Evolutionary conservation across 2,888 invertebrate genomes (phyloP).

Genomic region (Eristalinus aeneus): DNA sequence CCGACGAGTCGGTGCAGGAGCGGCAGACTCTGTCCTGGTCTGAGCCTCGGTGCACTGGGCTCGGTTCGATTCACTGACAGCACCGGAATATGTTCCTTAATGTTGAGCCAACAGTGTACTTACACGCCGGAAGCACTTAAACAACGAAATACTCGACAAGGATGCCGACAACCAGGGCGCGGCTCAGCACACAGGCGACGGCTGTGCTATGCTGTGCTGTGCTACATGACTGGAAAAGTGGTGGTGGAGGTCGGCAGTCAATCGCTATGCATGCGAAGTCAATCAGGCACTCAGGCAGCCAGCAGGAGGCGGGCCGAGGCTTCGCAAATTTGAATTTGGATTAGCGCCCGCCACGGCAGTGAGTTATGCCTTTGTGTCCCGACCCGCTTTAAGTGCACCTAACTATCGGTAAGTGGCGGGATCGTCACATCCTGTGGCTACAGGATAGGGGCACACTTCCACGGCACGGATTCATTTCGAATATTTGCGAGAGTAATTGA

Average conservation of each 20-base stretch:
- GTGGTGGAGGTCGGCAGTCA: slow-evolving; percentile 27
- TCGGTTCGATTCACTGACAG: slow-evolving; percentile 55
- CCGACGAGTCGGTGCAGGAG: not conserved
- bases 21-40: not conserved
- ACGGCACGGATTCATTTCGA: slow-evolving; percentile 41
- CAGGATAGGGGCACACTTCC: not conserved
- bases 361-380: slow-evolving; percentile 57
- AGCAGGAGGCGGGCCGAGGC: slow-evolving; percentile 12
- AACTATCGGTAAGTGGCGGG: slow-evolving; percentile 54
- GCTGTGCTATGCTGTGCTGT: not conserved
- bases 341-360: slow-evolving; percentile 58
- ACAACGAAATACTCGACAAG: slow-evolving; percentile 63
- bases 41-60: not conserved
- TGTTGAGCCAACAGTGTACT: slow-evolving; percentile 67
- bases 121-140: slow-evolving; percentile 68
- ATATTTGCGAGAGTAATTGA: slow-evolving; percentile 79
- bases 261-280: slow-evolving; percentile 19
- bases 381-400: slow-evolving; percentile 34
- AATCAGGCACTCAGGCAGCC: slow-evolving; percentile 49
- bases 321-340: slow-evolving; percentile 65
- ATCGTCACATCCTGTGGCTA: slow-evolving; percentile 14
- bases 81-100: slow-evolving; percentile 60
- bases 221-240: slow-evolving; percentile 23
- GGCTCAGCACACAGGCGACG: not conserved
- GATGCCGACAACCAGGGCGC: slow-evolving; percentile 32